Base-by-base conservation (phyloP, 2,113 vertebrate genomes). In the Hyla sarda region DNA sequence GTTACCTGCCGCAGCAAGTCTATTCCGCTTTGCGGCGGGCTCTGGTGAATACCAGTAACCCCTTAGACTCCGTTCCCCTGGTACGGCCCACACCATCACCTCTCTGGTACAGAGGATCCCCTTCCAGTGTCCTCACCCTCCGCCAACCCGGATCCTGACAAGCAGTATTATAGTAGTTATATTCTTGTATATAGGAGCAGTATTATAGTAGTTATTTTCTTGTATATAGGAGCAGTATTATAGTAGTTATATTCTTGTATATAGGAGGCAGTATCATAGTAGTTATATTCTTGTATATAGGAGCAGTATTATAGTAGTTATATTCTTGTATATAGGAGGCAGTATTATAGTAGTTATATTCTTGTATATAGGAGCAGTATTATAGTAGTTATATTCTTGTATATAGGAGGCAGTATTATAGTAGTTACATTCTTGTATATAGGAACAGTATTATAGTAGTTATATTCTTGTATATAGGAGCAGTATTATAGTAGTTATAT, bases 351-450 rank as follows among this genome's bases (percentile, higher is more conserved):
- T 25, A 60, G 56, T 60, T 60, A 60, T 60, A 25, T 60, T 60
- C 56, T 12, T 60, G 56, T 60, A 60, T 7, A 60, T 60, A 60
- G 56, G 56, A 25, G 56, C 9, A 60, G 56, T 25, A 60, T 60
- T 60, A 60, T n/a, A 60, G 56, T 60, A 60, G 56, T 60, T 60
- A 60, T 60, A 60, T n/a, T n/a, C n/a, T n/a, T n/a, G n/a, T 41
- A 8, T 8, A 41, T 41, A 41, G 41, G 41, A 8, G 8, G 56
- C 56, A 60, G 56, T 60, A 25, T 60, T 60, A 60, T 60, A 60
- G 56, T 25, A 60, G 56, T 60, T 60, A 60, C 25, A 60, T 25
- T 60, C 56, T 60, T 52, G 21, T 41, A 41, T 41, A 41, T 41
- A 41, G 41, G 41, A 41, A 8, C 54, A 60, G 56, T 60, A 60